Percentiles rank a stretch among this genome's conserved stretches.
Evolutionary conservation across 2,113 vertebrate species (phyloP).

Genomic region (Thinocorus orbignyianus): DNA sequence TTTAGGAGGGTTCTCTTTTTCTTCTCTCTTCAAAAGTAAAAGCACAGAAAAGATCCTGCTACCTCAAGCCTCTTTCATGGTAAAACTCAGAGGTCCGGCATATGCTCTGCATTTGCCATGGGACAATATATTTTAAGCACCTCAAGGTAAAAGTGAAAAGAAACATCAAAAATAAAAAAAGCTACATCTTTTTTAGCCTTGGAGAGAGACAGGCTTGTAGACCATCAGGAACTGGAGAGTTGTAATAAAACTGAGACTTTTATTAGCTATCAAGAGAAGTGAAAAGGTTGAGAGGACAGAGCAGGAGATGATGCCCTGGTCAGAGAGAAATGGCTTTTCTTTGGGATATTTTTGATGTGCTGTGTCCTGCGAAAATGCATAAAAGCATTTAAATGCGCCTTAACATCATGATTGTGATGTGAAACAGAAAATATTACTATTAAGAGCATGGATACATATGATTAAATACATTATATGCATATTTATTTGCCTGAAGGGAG

Average conservation of each 20-base stretch:
- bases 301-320: background rate
- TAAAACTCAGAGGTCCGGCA: background rate
- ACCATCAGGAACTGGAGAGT: background rate
- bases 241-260: background rate
- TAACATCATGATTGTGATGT: background rate
- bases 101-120: background rate
- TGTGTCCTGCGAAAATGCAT: background rate
- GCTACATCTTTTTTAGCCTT: background rate
- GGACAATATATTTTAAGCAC: background rate
- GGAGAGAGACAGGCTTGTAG: background rate
- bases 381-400: background rate
- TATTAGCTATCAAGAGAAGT: background rate
- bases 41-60: background rate
- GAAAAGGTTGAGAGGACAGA: background rate
- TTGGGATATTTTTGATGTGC: background rate
- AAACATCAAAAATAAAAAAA: background rate
- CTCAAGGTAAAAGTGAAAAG: background rate
- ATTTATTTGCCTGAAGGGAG: background rate
- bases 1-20: background rate
- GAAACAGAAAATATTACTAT: background rate
- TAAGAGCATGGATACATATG: background rate
- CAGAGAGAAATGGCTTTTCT: background rate
- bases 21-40: background rate
- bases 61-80: background rate
- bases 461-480: background rate